Conservation (phyloP, 53 echinoderm and acorn worm species). For the Glandiceps talaboti region DNA sequence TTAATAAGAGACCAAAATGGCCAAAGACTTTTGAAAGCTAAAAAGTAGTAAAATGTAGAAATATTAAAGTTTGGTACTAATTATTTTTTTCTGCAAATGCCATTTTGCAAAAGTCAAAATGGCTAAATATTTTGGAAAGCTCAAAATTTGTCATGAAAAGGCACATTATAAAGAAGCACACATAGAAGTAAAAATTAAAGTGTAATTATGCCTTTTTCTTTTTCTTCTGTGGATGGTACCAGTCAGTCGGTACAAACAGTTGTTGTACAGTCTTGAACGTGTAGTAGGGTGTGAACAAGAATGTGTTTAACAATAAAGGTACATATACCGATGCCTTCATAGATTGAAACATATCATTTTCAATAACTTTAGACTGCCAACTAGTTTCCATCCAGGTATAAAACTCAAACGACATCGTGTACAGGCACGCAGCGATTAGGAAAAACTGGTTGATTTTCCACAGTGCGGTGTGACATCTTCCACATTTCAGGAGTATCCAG, state of each 20-base stretch:
- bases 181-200: no score
- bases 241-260: neutral
- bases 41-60: no score
- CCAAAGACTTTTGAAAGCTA: no score
- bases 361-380: neutral
- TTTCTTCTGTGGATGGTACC: neutral
- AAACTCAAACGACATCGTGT: neutral
- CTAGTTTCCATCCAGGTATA: neutral
- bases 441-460: neutral
- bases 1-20: no score
- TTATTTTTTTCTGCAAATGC: no score
- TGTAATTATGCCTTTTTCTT: no score
- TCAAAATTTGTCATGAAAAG: no score
- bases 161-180: no score
- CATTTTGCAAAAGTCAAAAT: no score
- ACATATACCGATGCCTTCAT: neutral
- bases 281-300: neutral
- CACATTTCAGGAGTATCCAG: neutral
- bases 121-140: no score
- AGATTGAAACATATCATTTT: neutral
- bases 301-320: neutral
- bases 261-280: neutral
- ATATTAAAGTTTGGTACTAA: no score
- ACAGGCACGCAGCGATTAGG: neutral
- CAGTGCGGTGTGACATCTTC: neutral